Base-by-base conservation (phyloP, 2,113 vertebrate species). In the Callipepla squamata region DNA sequence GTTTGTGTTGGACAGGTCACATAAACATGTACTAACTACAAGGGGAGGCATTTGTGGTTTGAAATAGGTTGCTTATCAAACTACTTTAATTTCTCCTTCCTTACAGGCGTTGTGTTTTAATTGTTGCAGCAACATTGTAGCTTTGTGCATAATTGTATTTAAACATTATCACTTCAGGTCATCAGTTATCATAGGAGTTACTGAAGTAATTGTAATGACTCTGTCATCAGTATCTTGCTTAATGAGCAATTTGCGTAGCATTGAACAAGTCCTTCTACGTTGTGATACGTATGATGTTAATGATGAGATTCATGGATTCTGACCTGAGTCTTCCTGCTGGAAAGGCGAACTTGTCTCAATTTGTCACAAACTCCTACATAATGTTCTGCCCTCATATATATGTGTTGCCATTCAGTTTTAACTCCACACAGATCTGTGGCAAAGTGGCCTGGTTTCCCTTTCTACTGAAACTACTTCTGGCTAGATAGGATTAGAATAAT, bases 41-140 rank as follows among this genome's bases (percentile, higher is more conserved):
- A 86, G 82, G 80, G 78, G 72, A 91, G 85, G 79, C 73, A 76
- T 45, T 9, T 57, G 83, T 80, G 80, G 59, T 85, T 82, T 84
- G 69, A 68, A 91, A 62, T 10, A 34, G 7, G 3, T 84, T 36
- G 63, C 38, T 73, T 44, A 4, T 65, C 44, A 48, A 75, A 58
- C 42, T 93, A 80, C 66, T 91, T 84, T 74, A 70, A 88, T 97
- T 95, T 96, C 96, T 97, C 95, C 95, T 95, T 89, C 85, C 26
- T 91, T 98, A 87, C 89, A 97, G 91, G 94, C 96, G 92, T 75
- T 97, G 94, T 96, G 92, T 75, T 97, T 76, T 67, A n/a, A 65
- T 58, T 36, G 28, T 89, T 78, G 32, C 16, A n/a, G 20, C 26
- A 40, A 57, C 28, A 32, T 75, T 32, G 30, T 57, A 55, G 21